Evolutionary conservation across 2,888 invertebrate species (phyloP), one percentile per base, ranked within the genome.

Genomic region (Siphonodentalium dalli): DNA sequence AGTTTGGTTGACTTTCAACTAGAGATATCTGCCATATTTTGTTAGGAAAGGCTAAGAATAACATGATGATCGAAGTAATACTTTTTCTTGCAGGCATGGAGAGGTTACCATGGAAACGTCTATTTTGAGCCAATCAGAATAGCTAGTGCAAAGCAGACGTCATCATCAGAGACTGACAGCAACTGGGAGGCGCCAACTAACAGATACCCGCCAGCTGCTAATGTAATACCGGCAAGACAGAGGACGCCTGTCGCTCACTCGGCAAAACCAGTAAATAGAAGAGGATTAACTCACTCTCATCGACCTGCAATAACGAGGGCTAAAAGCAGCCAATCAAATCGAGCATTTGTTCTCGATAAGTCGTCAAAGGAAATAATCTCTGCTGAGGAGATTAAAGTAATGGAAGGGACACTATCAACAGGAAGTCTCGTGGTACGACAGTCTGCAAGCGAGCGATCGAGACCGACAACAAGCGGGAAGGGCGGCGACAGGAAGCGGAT

Each of bases 61-160:
- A n/a, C n/a, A n/a, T n/a, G n/a, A n/a, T n/a, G n/a, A n/a, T n/a
- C n/a, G n/a, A n/a, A n/a, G n/a, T n/a, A n/a, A n/a, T 23, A 27
- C 33, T 21, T 33, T 45, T 21, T 40, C n/a, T 66, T 69, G 18
- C 65, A 80, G 80, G 80, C 75, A 18, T 80, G 80, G 80, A 60
- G 72, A 46, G 80, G 80, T 31, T 80, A 78, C 64, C 64, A 75
- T 63, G 80, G 80, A 21, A 78, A 80, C 55, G 69, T 80, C 8
- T 80, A 80, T 56, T 80, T 80, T 64, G 73, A 78, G 46, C 80
- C 80, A 20, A 75, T 80, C 41, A 49, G 62, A 13, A 71, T 77
- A 11, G 61, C 67, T 21, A 63, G 55, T 8, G 47, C 61, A 34
- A 28, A 24, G 7, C 37, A 24, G 13, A n/a, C n/a, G 21, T 24